Conservation (phyloP, 1,140 invertebrate species). For the Contarinia nasturtii region DNA sequence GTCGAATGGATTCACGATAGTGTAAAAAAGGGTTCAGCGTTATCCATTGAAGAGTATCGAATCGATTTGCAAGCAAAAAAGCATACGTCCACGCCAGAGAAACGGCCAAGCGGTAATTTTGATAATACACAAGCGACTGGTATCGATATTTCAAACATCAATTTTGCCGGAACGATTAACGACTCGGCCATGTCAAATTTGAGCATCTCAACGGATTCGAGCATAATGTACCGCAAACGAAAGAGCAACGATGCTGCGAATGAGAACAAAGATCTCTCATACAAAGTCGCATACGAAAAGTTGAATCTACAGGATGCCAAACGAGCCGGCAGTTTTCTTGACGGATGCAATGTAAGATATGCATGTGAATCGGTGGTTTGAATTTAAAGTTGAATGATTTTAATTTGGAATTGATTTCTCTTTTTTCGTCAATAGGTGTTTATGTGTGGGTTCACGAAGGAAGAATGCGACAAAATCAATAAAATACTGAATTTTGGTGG, state of each 20-base stretch:
- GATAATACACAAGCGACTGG: constrained; percentile 15
- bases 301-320: constrained; percentile 45
- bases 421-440: constrained; percentile 29
- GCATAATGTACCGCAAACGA: constrained; percentile 1
- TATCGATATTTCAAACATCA: constrained; percentile 1
- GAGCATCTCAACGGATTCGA: constrained; percentile 14
- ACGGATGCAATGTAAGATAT: constrained; percentile 54
- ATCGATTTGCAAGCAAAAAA: constrained; percentile 28
- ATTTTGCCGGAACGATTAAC: background rate
- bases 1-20: constrained; percentile 65
- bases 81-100: constrained; percentile 32
- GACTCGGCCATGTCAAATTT: constrained; percentile 2
- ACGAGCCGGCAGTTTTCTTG: constrained; percentile 55
- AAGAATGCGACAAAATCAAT: constrained; percentile 50
- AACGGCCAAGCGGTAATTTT: constrained; percentile 23
- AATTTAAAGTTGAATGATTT: constrained; percentile 8
- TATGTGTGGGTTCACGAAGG: constrained; percentile 38
- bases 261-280: constrained; percentile 1
- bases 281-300: constrained; percentile 25
- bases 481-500: constrained; percentile 62
- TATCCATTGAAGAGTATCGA: constrained; percentile 44
- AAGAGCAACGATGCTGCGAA: background rate
- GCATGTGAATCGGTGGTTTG: too few relatives aligned
- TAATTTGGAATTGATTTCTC: background rate
- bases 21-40: constrained; percentile 45